A percentile compares a stretch with the other conserved stretches of the same genome.
Evolutionary conservation across 2,113 vertebrate genomes (phyloP).

Genomic region (Megatriorchis doriae): DNA sequence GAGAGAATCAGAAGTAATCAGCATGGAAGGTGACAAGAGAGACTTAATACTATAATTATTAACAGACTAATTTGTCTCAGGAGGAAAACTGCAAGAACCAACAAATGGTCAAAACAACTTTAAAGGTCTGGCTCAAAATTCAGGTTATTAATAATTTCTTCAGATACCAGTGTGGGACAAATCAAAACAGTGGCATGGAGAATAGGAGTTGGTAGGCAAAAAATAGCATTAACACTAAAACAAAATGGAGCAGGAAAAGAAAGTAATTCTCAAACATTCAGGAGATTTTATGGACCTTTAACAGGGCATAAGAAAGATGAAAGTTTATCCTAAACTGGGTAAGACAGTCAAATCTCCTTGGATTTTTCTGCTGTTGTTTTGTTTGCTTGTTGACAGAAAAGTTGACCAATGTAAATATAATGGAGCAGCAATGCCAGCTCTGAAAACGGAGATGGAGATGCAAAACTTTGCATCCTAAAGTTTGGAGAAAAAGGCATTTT

Average conservation of each 20-base stretch:
- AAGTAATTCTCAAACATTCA: neutral
- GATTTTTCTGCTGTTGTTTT: neutral
- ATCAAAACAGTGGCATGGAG: neutral
- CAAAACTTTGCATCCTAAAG: neutral
- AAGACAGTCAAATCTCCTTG: neutral
- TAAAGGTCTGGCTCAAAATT: neutral
- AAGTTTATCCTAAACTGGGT: neutral
- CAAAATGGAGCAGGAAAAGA: neutral
- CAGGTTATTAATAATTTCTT: neutral
- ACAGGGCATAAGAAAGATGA: neutral
- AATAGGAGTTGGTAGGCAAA: neutral
- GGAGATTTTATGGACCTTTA: neutral
- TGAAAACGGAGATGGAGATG: neutral
- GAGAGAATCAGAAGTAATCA: neutral
- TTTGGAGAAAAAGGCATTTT: neutral
- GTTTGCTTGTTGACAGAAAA: neutral
- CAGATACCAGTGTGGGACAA: neutral
- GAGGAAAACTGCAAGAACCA: neutral
- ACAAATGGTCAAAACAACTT: neutral
- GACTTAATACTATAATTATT: neutral
- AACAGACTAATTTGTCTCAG: neutral
- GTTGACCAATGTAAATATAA: neutral
- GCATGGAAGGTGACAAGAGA: neutral
- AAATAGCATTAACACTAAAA: neutral
- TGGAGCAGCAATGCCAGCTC: fast-evolving